These are phyloP conservation scores for Cecidostiba fungosa DNA, from an alignment of 2,888 invertebrate genomes.

Conservation along the genomic window DNA sequence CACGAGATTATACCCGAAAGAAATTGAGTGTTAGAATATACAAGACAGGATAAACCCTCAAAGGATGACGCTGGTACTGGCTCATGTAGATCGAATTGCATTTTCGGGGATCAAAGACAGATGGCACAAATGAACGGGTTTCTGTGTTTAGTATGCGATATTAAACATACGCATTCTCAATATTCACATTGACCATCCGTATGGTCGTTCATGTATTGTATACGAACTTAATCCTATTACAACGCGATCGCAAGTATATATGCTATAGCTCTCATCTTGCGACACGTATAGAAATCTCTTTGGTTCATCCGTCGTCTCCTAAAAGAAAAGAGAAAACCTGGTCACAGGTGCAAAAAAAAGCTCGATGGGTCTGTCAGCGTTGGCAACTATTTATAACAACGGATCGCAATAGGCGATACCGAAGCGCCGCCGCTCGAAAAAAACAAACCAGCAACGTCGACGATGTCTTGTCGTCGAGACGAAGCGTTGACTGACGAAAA, in stretches of 20 bases:
- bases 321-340: not conserved
- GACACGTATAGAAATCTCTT: not conserved
- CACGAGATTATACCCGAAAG: not conserved
- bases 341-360: not conserved
- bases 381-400: conserved; percentile 43
- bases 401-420: not conserved
- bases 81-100: too few species aligned
- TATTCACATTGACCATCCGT: too few species aligned
- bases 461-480: conserved; percentile 20
- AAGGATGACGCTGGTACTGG: not conserved
- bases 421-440: conserved; percentile 19
- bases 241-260: not conserved
- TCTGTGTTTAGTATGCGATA: too few species aligned
- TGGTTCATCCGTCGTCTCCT: not conserved
- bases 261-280: too few species aligned
- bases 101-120: too few species aligned
- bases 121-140: too few species aligned
- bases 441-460: not conserved
- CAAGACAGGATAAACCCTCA: not conserved
- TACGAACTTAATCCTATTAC: not conserved
- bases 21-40: not conserved
- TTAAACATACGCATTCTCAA: too few species aligned
- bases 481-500: conserved; percentile 26
- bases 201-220: too few species aligned
- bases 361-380: not conserved